Evolutionary conservation across 2,113 vertebrate genomes (phyloP).

Genomic region (Lampris megalopsis): DNA sequence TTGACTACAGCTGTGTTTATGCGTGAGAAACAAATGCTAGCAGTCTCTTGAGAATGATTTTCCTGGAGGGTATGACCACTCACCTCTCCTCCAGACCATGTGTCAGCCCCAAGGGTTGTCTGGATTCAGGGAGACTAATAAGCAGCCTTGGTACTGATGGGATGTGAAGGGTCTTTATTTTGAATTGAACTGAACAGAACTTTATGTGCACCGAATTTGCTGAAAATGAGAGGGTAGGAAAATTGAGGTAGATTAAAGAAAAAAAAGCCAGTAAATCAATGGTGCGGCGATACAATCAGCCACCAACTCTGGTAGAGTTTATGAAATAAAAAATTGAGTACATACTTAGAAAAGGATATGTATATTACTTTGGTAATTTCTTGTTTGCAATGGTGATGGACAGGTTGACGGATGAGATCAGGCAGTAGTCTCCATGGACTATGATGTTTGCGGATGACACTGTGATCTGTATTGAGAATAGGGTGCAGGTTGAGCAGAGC

Average conservation of each 20-base stretch:
- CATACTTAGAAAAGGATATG: too few species aligned
- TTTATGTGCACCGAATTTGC: constrained; percentile 27
- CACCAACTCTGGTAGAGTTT: too few species aligned
- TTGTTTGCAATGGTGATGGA: too few species aligned
- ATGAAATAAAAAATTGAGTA: too few species aligned
- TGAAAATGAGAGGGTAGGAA: background rate
- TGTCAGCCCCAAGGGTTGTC: constrained; percentile 30
- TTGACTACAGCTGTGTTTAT: constrained; percentile 63
- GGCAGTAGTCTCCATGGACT: too few species aligned
- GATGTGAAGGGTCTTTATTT: constrained; percentile 5
- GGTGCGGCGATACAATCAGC: too few species aligned
- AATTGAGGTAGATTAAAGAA: background rate
- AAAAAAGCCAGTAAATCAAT: background rate
- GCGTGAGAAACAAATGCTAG: constrained; percentile 79
- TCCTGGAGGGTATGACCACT: constrained; percentile 45
- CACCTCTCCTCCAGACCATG: constrained; percentile 35
- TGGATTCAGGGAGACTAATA: constrained; percentile 51
- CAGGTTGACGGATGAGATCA: too few species aligned
- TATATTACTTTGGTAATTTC: too few species aligned
- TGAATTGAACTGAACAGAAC: constrained; percentile 13
- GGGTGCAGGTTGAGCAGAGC: too few species aligned
- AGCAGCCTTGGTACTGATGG: constrained; percentile 39
- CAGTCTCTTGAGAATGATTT: constrained; percentile 59
- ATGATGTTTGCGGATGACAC: too few species aligned
- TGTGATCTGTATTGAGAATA: too few species aligned